Evolutionary conservation across 2,888 invertebrate species (phyloP).

Genomic region (Mythimna lalbum): DNA sequence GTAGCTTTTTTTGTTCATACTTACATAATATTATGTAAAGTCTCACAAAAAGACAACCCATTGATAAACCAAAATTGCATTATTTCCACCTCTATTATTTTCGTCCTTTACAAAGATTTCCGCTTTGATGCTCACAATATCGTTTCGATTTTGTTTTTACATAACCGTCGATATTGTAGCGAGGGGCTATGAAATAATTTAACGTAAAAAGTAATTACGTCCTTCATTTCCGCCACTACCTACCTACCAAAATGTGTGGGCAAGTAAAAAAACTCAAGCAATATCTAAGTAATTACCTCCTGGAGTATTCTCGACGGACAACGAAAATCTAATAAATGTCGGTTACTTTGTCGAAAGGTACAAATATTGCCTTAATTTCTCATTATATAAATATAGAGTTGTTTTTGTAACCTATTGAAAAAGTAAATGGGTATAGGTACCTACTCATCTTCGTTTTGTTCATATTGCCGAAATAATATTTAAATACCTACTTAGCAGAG

Average conservation of each 20-base stretch:
- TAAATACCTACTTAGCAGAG: background rate
- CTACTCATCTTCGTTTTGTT: background rate
- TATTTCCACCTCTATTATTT: conserved; percentile 4
- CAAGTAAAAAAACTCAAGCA: conserved; percentile 37
- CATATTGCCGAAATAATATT: background rate
- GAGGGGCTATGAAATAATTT: conserved; percentile 43
- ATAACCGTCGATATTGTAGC: conserved; percentile 8
- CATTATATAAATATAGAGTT: conserved; percentile 3
- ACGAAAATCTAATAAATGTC: conserved; percentile 41
- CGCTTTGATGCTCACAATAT: conserved; percentile 6
- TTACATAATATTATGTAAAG: too few relatives aligned
- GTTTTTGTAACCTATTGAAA: conserved; percentile 13
- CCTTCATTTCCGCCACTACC: conserved; percentile 14
- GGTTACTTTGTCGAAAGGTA: conserved; percentile 35
- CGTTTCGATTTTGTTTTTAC: conserved; percentile 7
- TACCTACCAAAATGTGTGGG: conserved; percentile 11
- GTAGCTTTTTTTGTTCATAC: too few relatives aligned
- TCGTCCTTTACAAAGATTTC: too few relatives aligned
- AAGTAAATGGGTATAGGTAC: background rate
- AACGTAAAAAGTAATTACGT: conserved; percentile 53
- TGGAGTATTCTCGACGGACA: conserved; percentile 43
- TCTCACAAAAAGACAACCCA: too few relatives aligned
- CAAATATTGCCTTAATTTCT: conserved; percentile 37
- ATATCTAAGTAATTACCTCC: conserved; percentile 49
- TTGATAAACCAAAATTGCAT: background rate